Evolutionary conservation across 2,888 invertebrate species (phyloP), one percentile per base, ranked within the genome.

Genomic region (Polyommatus icarus): DNA sequence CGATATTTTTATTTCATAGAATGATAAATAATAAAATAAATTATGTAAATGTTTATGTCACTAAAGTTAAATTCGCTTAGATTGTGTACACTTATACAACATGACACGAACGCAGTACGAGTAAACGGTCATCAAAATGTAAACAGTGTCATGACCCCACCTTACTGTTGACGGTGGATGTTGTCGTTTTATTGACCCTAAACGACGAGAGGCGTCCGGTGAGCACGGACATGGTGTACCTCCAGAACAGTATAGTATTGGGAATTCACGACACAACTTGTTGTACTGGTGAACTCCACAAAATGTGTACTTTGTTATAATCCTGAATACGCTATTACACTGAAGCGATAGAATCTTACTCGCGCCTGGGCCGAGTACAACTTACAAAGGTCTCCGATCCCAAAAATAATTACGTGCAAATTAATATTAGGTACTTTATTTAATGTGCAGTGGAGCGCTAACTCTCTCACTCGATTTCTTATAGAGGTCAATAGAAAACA

Each of bases 61-160:
- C 15, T 12, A 15, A 29, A 32, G 15, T 29, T 67, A 6, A 20
- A 24, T 29, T 20, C 59, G 59, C 54, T 18, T 54, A 24, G 10
- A 61, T 20, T 24, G 12, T 24, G 61, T 24, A 24, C 61, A 61
- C 24, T 24, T 10, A 61, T 24, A 61, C 24, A 24, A 61, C 61
- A 67, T 10, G 32, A 29, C 15, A 29, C 15, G 20, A 32, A 61
- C 61, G 24, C 15, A 29, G 15, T n/a, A n/a, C n/a, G n/a, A n/a
- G n/a, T 15, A 67, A 29, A 67, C 67, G 29, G 67, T 67, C 67
- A 15, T 67, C 29, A 67, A 61, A 67, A 67, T 67, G 29, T 67
- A 29, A 29, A 67, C 29, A 29, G 24, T 24, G 29, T 67, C 61
- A 67, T 29, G 61, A 67, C 29, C 29, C 29, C 29, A 15, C 67